Percentiles rank a stretch among this genome's conserved stretches.
Evolutionary conservation across 2,113 vertebrate genomes (phyloP).

Genomic region (Heterotilapia buettikoferi): DNA sequence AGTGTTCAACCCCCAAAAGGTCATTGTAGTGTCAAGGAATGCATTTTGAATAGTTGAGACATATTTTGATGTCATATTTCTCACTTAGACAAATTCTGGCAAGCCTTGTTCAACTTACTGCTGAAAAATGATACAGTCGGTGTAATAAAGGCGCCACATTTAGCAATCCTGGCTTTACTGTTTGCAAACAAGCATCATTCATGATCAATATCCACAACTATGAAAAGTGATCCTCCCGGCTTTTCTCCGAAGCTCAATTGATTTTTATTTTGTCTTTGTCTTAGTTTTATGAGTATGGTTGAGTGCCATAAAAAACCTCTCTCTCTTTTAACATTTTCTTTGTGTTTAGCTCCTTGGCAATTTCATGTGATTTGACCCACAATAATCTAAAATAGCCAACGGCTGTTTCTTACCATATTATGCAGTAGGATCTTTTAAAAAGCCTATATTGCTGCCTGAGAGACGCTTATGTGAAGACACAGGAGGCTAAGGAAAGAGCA

Average conservation of each 20-base stretch:
- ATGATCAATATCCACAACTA: slow-evolving; percentile 45
- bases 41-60: not conserved
- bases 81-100: slow-evolving; percentile 28
- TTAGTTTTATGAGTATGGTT: slow-evolving; percentile 3
- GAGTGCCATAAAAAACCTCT: not conserved
- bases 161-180: slow-evolving; percentile 29
- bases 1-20: not conserved
- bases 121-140: slow-evolving; percentile 38
- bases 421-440: not conserved
- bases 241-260: slow-evolving; percentile 23
- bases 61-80: slow-evolving; percentile 16
- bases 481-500: not conserved
- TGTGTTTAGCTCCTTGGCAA: not conserved
- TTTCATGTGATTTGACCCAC: not conserved
- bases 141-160: slow-evolving; percentile 15
- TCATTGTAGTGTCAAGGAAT: not conserved
- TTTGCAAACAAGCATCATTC: slow-evolving; percentile 60
- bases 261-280: slow-evolving; percentile 28
- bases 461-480: not conserved
- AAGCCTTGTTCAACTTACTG: not conserved
- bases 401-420: not conserved
- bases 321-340: not conserved
- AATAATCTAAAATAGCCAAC: not conserved
- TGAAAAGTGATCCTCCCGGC: slow-evolving; percentile 39
- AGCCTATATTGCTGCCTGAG: not conserved